Base-by-base conservation (phyloP, 2,888 invertebrate species). In the Lasius platythorax region DNA sequence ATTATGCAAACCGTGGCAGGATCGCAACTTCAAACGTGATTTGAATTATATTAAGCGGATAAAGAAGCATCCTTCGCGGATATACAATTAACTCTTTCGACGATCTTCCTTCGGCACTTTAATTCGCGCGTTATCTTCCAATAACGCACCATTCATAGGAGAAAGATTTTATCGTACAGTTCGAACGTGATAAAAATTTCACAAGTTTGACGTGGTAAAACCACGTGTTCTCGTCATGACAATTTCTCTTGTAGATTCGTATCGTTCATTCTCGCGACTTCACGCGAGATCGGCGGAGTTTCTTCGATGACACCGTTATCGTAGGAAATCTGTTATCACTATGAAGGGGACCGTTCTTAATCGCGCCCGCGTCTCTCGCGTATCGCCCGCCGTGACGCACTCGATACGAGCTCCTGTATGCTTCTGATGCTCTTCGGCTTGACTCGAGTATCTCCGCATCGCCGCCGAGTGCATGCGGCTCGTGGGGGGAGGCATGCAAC, bases 351-450 rank as follows among this genome's bases (percentile, higher is more conserved):
- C n/a, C 78, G 79, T 28, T 23, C 58, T 33, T 72, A 61, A n/a
- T 73, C 46, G 53, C 58, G 43, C n/a, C 9, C 56, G 40, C 43
- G 66, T 76, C 66, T 66, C 53, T 66, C 53, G 66, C 78, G 40
- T 40, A 58, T 78, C 23, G 23, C 33, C 61, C 70, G 23, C 50
- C 15, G n/a, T 11, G 50, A 30, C 50, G 61, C 79, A 61, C 79
- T 73, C 79, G 28, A 72, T 66, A 56, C 81, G 81, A 73, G 72
- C 30, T 84, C 37, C 50, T 81, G 70, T 64, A n/a, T 43, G 81
- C 66, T 72, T 84, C 84, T 84, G 84, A 64, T 11, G 67, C 56
- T 72, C 73, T 81, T 81, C 79, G 79, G 79, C 73, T 81, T 28
- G 79, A 37, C 46, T 81, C 79, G 79, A 81, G 61, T 50, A 81